These are phyloP conservation scores for Danio choprae DNA, from an alignment of 2,797 vertebrate species.

Conservation along the genomic window DNA sequence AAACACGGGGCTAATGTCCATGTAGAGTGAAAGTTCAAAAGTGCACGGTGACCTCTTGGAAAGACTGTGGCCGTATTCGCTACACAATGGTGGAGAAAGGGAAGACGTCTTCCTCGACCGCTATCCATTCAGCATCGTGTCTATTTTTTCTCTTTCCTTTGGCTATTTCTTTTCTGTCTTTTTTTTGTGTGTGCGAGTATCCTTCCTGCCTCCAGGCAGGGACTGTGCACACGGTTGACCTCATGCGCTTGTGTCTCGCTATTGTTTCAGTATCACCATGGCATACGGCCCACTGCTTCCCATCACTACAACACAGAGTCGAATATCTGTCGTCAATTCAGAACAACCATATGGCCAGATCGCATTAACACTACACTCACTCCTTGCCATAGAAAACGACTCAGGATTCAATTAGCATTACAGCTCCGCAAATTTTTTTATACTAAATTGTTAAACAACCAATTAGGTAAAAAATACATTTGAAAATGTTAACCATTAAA, in stretches of 20 bases:
- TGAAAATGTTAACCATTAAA: not conserved
- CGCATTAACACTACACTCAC: conserved; percentile 32
- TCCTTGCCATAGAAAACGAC: not conserved
- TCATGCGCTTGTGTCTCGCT: conserved; percentile 65
- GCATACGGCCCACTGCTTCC: conserved; percentile 47
- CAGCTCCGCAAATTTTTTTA: too few relatives aligned
- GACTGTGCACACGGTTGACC: conserved; percentile 65
- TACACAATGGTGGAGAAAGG: conserved; percentile 50
- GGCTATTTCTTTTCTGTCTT: conserved; percentile 44
- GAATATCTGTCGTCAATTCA: conserved; percentile 45
- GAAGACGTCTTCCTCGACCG: conserved; percentile 35
- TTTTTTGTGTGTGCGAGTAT: conserved; percentile 50
- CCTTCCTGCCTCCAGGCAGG: conserved; percentile 60
- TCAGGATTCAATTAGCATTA: not conserved
- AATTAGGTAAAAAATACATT: too few relatives aligned
- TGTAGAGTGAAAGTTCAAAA: conserved; percentile 73
- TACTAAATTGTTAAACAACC: conserved; percentile 6
- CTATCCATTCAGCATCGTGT: conserved; percentile 54
- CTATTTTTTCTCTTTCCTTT: conserved; percentile 60
- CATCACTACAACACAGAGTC: conserved; percentile 48
- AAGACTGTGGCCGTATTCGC: conserved; percentile 35
- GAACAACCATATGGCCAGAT: conserved; percentile 33
- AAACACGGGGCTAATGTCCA: conserved; percentile 41
- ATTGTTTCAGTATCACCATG: conserved; percentile 55
- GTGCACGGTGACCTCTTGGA: conserved; percentile 69